These are phyloP conservation scores for Vollenhovia emeryi DNA, from an alignment of 1,140 invertebrate species.

Conservation along the genomic window DNA sequence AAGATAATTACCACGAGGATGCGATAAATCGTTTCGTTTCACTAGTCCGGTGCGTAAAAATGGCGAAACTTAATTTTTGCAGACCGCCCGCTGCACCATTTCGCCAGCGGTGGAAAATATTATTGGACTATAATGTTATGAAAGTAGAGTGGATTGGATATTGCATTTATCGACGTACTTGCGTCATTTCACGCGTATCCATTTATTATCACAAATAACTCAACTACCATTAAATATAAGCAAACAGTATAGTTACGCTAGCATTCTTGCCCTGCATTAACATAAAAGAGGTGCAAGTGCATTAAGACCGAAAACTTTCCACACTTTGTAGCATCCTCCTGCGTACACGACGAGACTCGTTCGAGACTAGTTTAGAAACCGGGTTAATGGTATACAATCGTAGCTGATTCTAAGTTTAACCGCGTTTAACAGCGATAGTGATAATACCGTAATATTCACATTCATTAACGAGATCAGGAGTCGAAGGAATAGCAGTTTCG, in stretches of 20 bases:
- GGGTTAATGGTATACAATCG: constrained; percentile 73
- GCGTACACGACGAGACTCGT: constrained; percentile 61
- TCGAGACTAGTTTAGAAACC: constrained; percentile 68
- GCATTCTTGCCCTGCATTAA: constrained; percentile 1
- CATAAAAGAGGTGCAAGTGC: constrained; percentile 16
- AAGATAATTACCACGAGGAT: constrained; percentile 20
- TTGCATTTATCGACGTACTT: constrained; percentile 4
- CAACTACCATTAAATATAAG: constrained; percentile 27
- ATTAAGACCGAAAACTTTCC: constrained; percentile 19
- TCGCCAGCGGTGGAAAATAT: constrained; percentile 7
- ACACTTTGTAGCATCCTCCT: constrained; percentile 56
- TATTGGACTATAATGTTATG: constrained; percentile 22
- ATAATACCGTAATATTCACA: constrained; percentile 39
- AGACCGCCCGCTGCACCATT: not conserved
- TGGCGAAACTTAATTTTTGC: constrained; percentile 42
- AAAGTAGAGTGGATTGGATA: constrained; percentile 35
- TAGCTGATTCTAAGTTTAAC: constrained; percentile 65
- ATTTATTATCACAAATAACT: constrained; percentile 52
- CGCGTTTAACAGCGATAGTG: constrained; percentile 66
- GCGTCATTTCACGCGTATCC: not conserved
- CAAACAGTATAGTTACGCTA: not conserved
- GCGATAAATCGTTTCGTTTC: constrained; percentile 36
- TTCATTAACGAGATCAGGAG: constrained; percentile 50
- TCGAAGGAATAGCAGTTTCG: constrained; percentile 40
- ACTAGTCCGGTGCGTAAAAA: not conserved